phyloP scores from a whole-genome alignment of 1,140 invertebrate genomes.

The Nomia melanderi region DNA sequence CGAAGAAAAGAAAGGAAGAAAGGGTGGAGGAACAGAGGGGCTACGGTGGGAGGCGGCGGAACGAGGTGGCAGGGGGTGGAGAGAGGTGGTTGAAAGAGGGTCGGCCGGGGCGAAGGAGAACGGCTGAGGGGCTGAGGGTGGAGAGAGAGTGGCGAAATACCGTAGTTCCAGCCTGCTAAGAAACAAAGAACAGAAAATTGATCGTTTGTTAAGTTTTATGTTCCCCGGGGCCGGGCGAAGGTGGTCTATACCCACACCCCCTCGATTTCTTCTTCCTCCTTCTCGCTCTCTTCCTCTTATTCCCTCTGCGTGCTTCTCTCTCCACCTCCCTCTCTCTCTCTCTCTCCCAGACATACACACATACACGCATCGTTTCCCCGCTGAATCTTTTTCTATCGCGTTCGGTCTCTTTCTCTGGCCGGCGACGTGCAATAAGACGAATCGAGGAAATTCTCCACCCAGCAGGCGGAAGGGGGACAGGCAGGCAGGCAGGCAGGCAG shows the following conservation, averaged over 20 bases:
- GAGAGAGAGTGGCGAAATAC: slow-evolving; percentile 59
- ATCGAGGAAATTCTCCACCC: slow-evolving; percentile 66
- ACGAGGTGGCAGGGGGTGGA: slow-evolving; percentile 9
- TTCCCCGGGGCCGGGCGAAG: slow-evolving; percentile 60
- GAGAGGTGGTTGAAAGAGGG: slow-evolving; percentile 6
- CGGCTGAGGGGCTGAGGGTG: background rate
- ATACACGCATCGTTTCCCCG: background rate
- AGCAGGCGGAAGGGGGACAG: background rate
- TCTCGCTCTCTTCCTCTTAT: slow-evolving; percentile 4
- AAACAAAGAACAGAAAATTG: slow-evolving; percentile 80
- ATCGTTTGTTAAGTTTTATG: slow-evolving; percentile 80
- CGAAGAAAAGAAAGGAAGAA: slow-evolving; percentile 7
- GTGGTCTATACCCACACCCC: slow-evolving; percentile 27
- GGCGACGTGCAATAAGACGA: slow-evolving; percentile 68
- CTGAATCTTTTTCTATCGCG: background rate
- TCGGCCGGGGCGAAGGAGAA: background rate
- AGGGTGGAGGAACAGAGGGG: background rate
- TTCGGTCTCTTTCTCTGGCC: background rate
- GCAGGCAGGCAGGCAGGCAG: slow-evolving; percentile 19
- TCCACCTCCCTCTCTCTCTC: background rate
- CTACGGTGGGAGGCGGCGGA: slow-evolving; percentile 12
- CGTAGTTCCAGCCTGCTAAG: slow-evolving; percentile 71
- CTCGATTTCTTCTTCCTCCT: too few species aligned
- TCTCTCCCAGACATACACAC: background rate
- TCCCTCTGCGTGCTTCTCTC: background rate